Percentiles rank a stretch among this genome's conserved stretches.
Conservation (phyloP, 2,797 vertebrate species). For the Alosa sapidissima region DNA sequence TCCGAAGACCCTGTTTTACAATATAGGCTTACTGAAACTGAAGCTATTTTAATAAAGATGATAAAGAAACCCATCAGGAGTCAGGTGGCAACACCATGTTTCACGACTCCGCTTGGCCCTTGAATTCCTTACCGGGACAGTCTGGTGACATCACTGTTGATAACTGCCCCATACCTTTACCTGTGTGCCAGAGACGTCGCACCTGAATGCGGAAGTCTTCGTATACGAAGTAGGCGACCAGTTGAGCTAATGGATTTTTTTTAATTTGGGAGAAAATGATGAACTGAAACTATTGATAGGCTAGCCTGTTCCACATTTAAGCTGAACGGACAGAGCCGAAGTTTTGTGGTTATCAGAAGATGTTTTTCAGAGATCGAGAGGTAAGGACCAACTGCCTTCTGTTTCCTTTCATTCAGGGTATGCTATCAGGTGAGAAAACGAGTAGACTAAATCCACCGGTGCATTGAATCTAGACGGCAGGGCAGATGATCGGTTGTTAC, state of each 20-base stretch:
- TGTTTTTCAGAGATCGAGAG: constrained; percentile 46
- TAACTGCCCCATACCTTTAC: not conserved
- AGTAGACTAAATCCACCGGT: not conserved
- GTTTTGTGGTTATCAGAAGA: constrained; percentile 1
- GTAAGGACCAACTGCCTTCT: constrained; percentile 36
- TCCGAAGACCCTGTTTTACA: no score
- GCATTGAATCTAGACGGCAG: not conserved
- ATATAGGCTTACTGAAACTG: not conserved
- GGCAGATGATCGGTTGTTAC: not conserved
- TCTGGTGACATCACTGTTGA: not conserved
- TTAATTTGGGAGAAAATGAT: not conserved
- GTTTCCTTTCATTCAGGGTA: not conserved
- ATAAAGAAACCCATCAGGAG: not conserved
- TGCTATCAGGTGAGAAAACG: not conserved
- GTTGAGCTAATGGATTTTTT: not conserved
- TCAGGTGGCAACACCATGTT: not conserved
- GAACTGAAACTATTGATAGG: not conserved
- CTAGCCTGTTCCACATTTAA: not conserved
- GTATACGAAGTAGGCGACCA: not conserved
- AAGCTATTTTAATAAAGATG: not conserved
- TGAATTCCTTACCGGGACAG: not conserved
- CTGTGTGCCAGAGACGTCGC: not conserved
- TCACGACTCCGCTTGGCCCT: not conserved
- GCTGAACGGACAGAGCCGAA: not conserved
- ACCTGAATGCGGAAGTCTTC: constrained; percentile 6